phyloP scores from a whole-genome alignment of 2,797 vertebrate species.

The Oreonectes daqikongensis region DNA sequence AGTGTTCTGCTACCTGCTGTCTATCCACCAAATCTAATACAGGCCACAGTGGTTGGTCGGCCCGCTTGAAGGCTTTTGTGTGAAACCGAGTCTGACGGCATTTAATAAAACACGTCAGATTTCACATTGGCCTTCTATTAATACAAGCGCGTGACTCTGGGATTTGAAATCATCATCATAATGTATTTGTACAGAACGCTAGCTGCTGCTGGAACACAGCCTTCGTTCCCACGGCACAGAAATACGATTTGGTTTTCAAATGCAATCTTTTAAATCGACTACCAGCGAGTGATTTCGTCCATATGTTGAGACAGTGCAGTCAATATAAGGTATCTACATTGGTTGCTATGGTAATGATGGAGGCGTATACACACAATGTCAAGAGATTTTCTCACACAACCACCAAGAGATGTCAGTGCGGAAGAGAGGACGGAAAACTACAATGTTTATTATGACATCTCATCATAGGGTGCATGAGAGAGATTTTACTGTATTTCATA shows the following conservation, averaged over 20 bases:
- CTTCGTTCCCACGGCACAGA: background rate
- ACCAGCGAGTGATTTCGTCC: background rate
- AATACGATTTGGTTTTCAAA: background rate
- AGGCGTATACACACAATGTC: background rate
- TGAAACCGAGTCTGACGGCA: constrained; percentile 2
- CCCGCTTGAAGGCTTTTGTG: constrained; percentile 9
- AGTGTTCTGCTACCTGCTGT: constrained; percentile 29
- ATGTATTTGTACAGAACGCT: background rate
- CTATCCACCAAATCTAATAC: constrained; percentile 11
- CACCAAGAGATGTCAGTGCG: too few species aligned
- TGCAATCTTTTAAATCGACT: background rate
- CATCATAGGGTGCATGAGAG: too few species aligned
- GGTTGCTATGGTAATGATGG: constrained; percentile 6
- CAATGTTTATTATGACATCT: too few species aligned
- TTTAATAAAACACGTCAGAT: constrained; percentile 19
- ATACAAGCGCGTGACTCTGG: constrained; percentile 1
- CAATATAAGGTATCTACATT: background rate
- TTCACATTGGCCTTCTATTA: constrained; percentile 20
- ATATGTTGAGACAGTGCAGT: background rate
- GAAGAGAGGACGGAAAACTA: too few species aligned
- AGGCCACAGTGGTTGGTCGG: constrained; percentile 4
- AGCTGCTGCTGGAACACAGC: background rate
- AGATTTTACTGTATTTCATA: too few species aligned
- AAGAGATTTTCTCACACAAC: background rate
- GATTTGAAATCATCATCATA: constrained; percentile 26